Evolutionary conservation across 2,113 vertebrate genomes (phyloP).

Genomic region (Cygnus atratus): DNA sequence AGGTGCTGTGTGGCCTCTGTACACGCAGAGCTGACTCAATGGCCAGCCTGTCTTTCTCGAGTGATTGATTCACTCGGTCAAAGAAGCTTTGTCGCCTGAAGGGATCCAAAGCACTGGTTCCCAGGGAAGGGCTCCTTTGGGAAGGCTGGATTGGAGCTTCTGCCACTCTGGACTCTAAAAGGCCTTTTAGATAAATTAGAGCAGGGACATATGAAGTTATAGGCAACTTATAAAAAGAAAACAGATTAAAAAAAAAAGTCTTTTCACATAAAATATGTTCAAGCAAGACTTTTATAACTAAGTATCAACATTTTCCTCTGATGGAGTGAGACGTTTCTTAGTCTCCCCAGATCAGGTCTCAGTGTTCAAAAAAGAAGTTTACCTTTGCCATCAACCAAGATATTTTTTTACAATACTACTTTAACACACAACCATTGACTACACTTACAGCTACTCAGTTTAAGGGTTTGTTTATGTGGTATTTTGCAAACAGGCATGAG

Average conservation of each 20-base stretch:
- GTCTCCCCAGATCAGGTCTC: background rate
- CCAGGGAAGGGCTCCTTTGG: background rate
- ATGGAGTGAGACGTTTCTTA: background rate
- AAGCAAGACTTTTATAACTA: background rate
- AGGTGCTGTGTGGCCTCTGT: background rate
- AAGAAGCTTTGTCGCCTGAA: constrained; percentile 28
- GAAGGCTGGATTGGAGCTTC: background rate
- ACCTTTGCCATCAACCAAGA: background rate
- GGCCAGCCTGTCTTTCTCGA: constrained; percentile 54
- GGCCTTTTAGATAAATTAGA: constrained; percentile 16
- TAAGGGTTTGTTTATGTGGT: background rate
- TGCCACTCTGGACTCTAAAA: background rate
- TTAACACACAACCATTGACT: background rate
- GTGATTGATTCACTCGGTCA: constrained; percentile 14
- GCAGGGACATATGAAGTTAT: background rate
- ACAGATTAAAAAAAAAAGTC: background rate
- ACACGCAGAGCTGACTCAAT: constrained; percentile 21
- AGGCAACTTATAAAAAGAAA: background rate
- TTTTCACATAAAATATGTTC: background rate
- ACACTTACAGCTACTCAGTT: background rate
- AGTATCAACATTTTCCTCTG: background rate
- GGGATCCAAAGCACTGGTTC: background rate
- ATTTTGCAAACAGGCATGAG: background rate
- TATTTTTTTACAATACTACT: background rate
- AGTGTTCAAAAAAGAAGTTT: background rate